These are phyloP conservation scores for Dendroctonus ponderosae DNA, from an alignment of 1,140 invertebrate genomes.

Conservation along the genomic window DNA sequence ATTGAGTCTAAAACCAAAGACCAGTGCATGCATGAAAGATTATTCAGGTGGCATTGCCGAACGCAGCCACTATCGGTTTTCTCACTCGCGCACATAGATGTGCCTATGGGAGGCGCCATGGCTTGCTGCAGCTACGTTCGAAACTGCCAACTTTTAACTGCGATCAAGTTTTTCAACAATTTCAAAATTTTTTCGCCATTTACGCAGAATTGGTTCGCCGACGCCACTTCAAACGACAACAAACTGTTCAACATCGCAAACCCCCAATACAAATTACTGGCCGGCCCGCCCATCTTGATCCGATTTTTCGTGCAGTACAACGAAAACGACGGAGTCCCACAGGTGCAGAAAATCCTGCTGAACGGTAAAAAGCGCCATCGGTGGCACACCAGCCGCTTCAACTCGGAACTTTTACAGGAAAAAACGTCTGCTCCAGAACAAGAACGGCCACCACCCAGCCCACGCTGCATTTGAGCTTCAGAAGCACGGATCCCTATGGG, in stretches of 20 bases:
- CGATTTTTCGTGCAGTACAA: constrained; percentile 44
- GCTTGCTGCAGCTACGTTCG: not conserved
- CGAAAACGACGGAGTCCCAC: constrained; percentile 30
- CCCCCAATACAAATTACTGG: constrained; percentile 38
- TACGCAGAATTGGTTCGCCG: constrained; percentile 45
- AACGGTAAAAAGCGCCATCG: constrained; percentile 35
- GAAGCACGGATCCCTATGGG: too few relatives aligned
- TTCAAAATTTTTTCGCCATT: too few relatives aligned
- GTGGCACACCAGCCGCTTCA: not conserved
- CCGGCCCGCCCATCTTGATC: constrained; percentile 37
- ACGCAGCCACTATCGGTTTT: too few relatives aligned
- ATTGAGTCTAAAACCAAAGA: too few relatives aligned
- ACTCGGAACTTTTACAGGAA: constrained; percentile 7
- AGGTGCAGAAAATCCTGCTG: constrained; percentile 35
- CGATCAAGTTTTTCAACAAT: too few relatives aligned
- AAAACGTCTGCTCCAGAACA: constrained; percentile 9
- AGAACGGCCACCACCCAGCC: not conserved
- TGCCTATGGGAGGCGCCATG: too few relatives aligned
- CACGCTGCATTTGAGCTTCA: constrained; percentile 7
- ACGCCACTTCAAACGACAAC: constrained; percentile 39
- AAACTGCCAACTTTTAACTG: not conserved
- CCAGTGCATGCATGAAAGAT: too few relatives aligned
- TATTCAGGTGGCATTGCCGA: too few relatives aligned
- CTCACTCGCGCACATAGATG: too few relatives aligned
- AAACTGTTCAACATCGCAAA: constrained; percentile 41